Conservation (phyloP, 2,797 vertebrate species). For the Oryzias sinensis region DNA sequence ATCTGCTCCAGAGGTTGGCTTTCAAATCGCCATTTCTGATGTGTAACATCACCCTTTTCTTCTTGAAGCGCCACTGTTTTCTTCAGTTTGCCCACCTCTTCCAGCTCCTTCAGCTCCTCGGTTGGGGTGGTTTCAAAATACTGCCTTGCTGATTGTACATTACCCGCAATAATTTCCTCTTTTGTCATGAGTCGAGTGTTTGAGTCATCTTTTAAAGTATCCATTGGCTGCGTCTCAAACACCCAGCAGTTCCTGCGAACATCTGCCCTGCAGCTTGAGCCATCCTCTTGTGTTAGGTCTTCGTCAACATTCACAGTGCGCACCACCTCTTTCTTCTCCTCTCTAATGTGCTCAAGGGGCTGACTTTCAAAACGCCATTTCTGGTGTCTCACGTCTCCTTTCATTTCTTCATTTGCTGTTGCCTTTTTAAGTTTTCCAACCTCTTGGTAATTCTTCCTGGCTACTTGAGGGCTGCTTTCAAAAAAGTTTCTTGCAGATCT, state of each 20-base stretch:
- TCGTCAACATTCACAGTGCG: constrained; percentile 84
- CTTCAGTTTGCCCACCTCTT: constrained; percentile 85
- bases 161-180: constrained; percentile 84
- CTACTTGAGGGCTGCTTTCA: constrained; percentile 83
- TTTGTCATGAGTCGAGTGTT: constrained; percentile 64
- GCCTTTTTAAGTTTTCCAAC: constrained; percentile 85
- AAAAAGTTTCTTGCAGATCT: constrained; percentile 86
- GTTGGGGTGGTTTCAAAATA: constrained; percentile 88
- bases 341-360: constrained; percentile 86
- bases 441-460: constrained; percentile 78
- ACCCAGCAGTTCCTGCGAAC: constrained; percentile 85
- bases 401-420: constrained; percentile 78
- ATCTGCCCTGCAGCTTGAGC: constrained; percentile 79
- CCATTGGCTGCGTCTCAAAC: constrained; percentile 91
- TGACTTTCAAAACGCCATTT: constrained; percentile 91
- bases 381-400: constrained; percentile 87
- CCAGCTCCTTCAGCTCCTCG: constrained; percentile 83
- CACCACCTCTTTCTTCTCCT: constrained; percentile 81
- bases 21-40: constrained; percentile 91
- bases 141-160: constrained; percentile 85
- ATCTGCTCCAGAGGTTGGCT: constrained; percentile 88
- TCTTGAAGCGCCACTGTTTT: constrained; percentile 78
- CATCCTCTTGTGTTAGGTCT: constrained; percentile 80
- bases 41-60: constrained; percentile 88
- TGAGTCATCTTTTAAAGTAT: constrained; percentile 83